phyloP scores from a whole-genome alignment of 2,113 vertebrate genomes.

The Gymnogyps californianus region DNA sequence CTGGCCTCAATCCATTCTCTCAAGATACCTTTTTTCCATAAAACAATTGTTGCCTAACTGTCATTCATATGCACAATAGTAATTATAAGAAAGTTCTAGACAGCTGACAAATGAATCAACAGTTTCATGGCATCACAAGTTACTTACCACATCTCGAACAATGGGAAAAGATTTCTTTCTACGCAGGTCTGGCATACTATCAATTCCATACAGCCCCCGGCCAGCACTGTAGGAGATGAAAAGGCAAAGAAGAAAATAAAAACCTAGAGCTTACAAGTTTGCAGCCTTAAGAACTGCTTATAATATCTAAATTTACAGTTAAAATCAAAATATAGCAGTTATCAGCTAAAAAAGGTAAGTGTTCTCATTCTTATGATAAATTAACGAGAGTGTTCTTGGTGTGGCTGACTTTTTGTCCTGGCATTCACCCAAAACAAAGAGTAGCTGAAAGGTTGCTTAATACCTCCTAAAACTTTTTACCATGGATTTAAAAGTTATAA shows the following conservation, averaged over 20 bases:
- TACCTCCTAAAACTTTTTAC: background rate
- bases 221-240: constrained; percentile 73
- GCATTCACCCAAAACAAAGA: background rate
- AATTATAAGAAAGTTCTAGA: background rate
- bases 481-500: background rate
- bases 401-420: background rate
- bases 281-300: background rate
- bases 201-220: constrained; percentile 93
- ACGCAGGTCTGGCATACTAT: constrained; percentile 98
- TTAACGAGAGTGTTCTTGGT: background rate
- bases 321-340: background rate
- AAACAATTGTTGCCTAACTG: background rate
- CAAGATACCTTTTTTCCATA: background rate
- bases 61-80: background rate
- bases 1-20: background rate
- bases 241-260: constrained; percentile 41
- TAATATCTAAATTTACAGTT: background rate
- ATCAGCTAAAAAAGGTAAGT: background rate
- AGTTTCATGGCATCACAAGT: background rate
- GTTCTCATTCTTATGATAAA: background rate
- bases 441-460: background rate
- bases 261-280: background rate
- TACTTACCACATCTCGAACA: constrained; percentile 95
- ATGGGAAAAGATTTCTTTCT: constrained; percentile 95
- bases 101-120: background rate